These are phyloP conservation scores for Eupithecia abbreviata DNA, from an alignment of 2,888 invertebrate genomes.

Conservation along the genomic window DNA sequence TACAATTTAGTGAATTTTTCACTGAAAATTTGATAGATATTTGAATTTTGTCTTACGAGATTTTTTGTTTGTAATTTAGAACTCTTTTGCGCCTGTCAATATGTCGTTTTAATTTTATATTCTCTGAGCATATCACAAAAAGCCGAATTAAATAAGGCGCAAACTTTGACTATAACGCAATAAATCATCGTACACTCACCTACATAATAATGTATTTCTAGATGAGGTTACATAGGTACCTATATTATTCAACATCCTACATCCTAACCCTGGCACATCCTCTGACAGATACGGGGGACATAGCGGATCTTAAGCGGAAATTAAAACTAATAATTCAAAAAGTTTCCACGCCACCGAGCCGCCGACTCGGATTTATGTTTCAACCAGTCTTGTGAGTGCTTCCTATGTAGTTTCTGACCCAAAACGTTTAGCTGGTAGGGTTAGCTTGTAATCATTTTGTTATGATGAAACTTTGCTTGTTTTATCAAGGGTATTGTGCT, in stretches of 20 bases:
- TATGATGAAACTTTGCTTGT: slow-evolving; percentile 6
- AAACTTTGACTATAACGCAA: background rate
- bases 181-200: slow-evolving; percentile 12
- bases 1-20: background rate
- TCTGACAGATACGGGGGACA: slow-evolving; percentile 79
- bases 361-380: slow-evolving; percentile 79
- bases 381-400: slow-evolving; percentile 77
- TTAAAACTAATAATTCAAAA: slow-evolving; percentile 86
- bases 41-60: background rate
- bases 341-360: slow-evolving; percentile 82
- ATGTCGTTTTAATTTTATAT: background rate
- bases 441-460: slow-evolving; percentile 30
- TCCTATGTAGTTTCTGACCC: slow-evolving; percentile 64
- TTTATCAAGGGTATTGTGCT: slow-evolving; percentile 10
- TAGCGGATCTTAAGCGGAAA: slow-evolving; percentile 83
- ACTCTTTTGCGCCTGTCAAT: background rate
- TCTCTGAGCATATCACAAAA: background rate
- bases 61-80: background rate
- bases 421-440: slow-evolving; percentile 55
- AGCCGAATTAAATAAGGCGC: background rate
- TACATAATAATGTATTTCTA: slow-evolving; percentile 9
- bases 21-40: background rate
- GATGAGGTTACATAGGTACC: slow-evolving; percentile 41
- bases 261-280: slow-evolving; percentile 49
- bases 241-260: slow-evolving; percentile 42